Conservation (phyloP, 2,113 vertebrate genomes). For the Gracilinanus agilis region DNA sequence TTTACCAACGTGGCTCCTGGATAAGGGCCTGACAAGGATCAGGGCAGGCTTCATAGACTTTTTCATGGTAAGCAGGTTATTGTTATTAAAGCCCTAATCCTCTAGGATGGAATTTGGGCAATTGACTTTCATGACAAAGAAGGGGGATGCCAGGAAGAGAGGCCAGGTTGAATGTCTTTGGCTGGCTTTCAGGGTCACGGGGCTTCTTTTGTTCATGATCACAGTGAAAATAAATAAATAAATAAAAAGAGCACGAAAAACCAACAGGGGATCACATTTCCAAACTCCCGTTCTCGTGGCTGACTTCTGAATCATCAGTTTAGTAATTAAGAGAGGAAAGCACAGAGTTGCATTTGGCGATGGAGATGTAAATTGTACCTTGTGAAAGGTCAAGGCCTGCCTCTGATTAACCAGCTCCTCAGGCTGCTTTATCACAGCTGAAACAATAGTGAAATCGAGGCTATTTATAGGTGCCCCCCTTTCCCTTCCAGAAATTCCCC, state of each 20-base stretch:
- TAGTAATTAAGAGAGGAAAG: constrained; percentile 66
- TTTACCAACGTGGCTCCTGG: neutral
- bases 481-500: constrained; percentile 54
- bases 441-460: constrained; percentile 49
- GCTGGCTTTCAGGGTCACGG: constrained; percentile 11
- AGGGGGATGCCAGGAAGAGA: constrained; percentile 56
- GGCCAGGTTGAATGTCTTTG: constrained; percentile 3
- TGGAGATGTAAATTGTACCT: constrained; percentile 45
- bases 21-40: neutral
- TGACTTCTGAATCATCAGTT: constrained; percentile 48
- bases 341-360: constrained; percentile 13
- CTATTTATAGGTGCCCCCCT: constrained; percentile 37
- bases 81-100: neutral
- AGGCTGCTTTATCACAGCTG: constrained; percentile 55
- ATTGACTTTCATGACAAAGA: constrained; percentile 48
- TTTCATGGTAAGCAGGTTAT: neutral
- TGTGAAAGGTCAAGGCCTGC: constrained; percentile 64
- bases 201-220: constrained; percentile 47
- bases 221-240: constrained; percentile 72
- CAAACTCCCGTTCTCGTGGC: constrained; percentile 60
- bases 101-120: constrained; percentile 13
- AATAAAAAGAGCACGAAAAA: constrained; percentile 69
- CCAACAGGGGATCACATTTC: constrained; percentile 66
- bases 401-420: constrained; percentile 62
- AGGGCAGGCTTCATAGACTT: neutral